Percentiles rank a stretch among this genome's conserved stretches.
Conservation (phyloP, 1,140 invertebrate genomes). For the Drosophila pseudoananassae region DNA sequence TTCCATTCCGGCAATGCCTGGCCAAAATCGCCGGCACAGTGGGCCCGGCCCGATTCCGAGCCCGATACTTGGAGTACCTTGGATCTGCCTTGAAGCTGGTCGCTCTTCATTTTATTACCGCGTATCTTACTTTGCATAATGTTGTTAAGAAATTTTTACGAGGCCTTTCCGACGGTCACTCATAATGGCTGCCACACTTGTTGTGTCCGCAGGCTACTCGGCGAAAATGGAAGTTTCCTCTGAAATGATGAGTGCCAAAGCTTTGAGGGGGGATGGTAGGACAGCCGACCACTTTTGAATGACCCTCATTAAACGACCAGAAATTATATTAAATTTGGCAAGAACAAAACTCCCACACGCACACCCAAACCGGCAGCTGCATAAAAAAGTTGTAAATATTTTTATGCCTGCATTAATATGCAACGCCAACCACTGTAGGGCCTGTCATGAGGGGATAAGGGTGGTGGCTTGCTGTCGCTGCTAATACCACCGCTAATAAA, state of each 20-base stretch:
- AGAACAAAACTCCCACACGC: conserved; percentile 20
- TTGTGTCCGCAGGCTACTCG: conserved; percentile 56
- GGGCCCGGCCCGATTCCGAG: conserved; percentile 21
- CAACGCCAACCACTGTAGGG: conserved; percentile 72
- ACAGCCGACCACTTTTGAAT: conserved; percentile 63
- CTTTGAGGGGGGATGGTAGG: too few species aligned
- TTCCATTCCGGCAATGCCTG: conserved; percentile 23
- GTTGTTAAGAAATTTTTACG: conserved; percentile 71
- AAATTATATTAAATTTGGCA: conserved; percentile 81
- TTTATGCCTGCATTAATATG: conserved; percentile 82
- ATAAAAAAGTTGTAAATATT: conserved; percentile 83
- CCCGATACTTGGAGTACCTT: background rate
- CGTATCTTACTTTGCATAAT: conserved; percentile 67
- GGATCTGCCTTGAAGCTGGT: background rate
- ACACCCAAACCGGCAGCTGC: conserved; percentile 43
- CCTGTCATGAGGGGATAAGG: conserved; percentile 9
- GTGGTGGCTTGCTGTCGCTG: conserved; percentile 52
- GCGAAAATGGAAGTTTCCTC: conserved; percentile 18
- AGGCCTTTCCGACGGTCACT: conserved; percentile 39
- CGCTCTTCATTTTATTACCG: conserved; percentile 46
- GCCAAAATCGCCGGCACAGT: conserved; percentile 58
- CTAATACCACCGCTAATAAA: conserved; percentile 82
- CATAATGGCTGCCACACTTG: conserved; percentile 69
- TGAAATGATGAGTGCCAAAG: conserved; percentile 37
- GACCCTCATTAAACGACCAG: conserved; percentile 76